Evolutionary conservation across 2,888 invertebrate genomes (phyloP).

Genomic region (Philaethria dido): DNA sequence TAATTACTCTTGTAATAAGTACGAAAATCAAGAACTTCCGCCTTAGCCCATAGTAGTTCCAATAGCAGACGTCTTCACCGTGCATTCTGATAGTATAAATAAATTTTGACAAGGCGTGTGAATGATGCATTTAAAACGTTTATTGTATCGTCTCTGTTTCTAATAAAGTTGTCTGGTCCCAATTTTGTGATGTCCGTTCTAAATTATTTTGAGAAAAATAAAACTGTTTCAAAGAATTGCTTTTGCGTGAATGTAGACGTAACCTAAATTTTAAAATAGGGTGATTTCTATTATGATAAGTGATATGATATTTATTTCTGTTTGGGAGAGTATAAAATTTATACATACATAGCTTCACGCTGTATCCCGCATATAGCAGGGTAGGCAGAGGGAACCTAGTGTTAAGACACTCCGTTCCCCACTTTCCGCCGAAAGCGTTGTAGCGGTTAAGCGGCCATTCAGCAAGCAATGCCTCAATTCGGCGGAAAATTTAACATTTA

Average conservation of each 20-base stretch:
- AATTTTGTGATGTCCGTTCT: conserved; percentile 27
- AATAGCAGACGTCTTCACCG: conserved; percentile 24
- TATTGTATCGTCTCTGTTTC: conserved; percentile 1
- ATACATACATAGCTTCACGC: no score
- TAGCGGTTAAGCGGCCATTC: no score
- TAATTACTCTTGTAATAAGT: conserved; percentile 31
- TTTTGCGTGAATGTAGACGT: conserved; percentile 10
- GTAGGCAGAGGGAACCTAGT: no score
- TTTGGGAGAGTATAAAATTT: no score
- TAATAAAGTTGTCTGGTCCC: conserved; percentile 26
- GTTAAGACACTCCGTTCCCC: no score
- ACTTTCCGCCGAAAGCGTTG: no score
- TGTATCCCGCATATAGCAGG: no score
- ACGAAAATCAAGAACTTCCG: conserved; percentile 29
- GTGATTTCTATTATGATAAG: neutral
- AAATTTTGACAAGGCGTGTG: conserved; percentile 38
- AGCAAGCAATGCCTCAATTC: no score
- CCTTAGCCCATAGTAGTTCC: conserved; percentile 12
- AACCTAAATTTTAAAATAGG: conserved; percentile 14
- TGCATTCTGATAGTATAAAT: conserved; percentile 24
- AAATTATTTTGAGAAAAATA: conserved; percentile 18
- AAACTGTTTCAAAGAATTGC: neutral
- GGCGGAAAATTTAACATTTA: no score
- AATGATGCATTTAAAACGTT: conserved; percentile 33
- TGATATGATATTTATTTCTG: no score